Conservation (phyloP, 1,140 invertebrate species). For the Brachionus asplanchnoidis region DNA sequence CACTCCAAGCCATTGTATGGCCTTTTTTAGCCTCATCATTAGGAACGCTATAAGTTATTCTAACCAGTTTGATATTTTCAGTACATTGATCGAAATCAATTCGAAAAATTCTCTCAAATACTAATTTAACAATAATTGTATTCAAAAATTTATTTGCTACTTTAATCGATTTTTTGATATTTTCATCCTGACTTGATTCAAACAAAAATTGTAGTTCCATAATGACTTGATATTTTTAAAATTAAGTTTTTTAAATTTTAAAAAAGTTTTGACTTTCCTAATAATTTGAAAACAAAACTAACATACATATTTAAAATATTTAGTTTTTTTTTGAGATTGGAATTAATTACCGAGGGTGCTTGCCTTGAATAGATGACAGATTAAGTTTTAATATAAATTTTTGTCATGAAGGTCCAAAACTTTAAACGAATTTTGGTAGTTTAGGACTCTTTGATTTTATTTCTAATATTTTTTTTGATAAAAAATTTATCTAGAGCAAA, state of each 20-base stretch:
- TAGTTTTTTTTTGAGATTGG: no score
- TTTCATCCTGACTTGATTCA: not conserved
- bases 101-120: not conserved
- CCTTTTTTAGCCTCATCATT: not conserved
- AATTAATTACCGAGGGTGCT: no score
- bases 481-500: no score
- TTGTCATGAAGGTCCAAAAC: no score
- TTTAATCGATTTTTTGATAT: not conserved
- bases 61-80: not conserved
- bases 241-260: not conserved
- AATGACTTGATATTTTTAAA: not conserved
- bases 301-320: not conserved
- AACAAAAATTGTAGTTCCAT: not conserved
- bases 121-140: not conserved
- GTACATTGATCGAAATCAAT: not conserved
- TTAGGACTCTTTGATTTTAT: no score
- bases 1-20: not conserved
- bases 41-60: not conserved
- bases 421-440: no score
- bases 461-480: no score
- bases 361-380: no score
- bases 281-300: not conserved
- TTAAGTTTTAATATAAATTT: no score
- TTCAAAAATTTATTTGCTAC: not conserved
- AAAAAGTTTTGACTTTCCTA: not conserved